phyloP scores from a whole-genome alignment of 1,140 invertebrate genomes.

The Cotesia vestalis region DNA sequence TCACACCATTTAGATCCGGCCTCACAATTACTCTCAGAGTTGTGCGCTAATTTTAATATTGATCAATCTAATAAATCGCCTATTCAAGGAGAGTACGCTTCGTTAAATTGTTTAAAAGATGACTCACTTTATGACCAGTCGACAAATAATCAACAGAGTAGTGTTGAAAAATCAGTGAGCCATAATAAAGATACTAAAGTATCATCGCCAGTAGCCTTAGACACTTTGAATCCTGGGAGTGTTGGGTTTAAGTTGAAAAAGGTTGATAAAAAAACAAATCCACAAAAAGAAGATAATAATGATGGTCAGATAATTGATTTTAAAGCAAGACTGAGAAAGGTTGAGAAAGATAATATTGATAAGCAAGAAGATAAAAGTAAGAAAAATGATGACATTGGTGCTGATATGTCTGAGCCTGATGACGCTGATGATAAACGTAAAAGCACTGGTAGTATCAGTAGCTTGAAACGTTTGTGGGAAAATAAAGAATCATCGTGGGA shows the following conservation, averaged over 20 bases:
- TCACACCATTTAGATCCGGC: constrained; percentile 68
- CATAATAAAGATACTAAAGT: constrained; percentile 40
- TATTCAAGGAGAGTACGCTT: constrained; percentile 56
- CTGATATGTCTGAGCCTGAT: constrained; percentile 66
- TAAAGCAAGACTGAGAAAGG: constrained; percentile 84
- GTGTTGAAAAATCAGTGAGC: constrained; percentile 43
- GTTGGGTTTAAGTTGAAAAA: constrained; percentile 71
- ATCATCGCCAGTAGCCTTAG: constrained; percentile 48
- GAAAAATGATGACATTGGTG: constrained; percentile 40
- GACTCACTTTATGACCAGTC: constrained; percentile 35
- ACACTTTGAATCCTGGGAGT: constrained; percentile 41
- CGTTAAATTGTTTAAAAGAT: constrained; percentile 46
- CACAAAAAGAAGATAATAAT: constrained; percentile 66
- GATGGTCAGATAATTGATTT: constrained; percentile 80
- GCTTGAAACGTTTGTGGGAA: constrained; percentile 92
- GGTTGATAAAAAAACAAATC: constrained; percentile 68
- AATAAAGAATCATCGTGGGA: constrained; percentile 69
- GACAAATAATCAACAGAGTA: constrained; percentile 14
- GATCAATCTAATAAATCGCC: constrained; percentile 46
- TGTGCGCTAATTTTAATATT: constrained; percentile 64
- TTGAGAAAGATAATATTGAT: constrained; percentile 69
- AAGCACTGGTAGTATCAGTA: constrained; percentile 92
- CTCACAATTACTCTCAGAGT: constrained; percentile 80
- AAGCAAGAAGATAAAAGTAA: constrained; percentile 61
- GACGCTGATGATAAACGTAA: constrained; percentile 85